Base-by-base conservation (phyloP, 2,113 vertebrate genomes). In the Cottus gobio region DNA sequence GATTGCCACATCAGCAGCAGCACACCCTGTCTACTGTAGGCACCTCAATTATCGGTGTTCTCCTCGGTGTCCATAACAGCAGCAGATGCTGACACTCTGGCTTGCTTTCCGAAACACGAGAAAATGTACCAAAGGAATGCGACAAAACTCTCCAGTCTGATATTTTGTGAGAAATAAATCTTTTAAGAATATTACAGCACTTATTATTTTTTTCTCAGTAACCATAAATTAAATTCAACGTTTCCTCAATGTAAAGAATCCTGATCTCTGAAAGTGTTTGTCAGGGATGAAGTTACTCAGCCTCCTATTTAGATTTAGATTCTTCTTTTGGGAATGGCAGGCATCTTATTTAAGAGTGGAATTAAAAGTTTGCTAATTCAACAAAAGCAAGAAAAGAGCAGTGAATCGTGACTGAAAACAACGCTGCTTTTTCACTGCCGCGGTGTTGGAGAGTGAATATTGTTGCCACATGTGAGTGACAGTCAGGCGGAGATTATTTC, bases 401-500 rank as follows among this genome's bases (percentile, higher is more conserved):
- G 0, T 69, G 7, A 7, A 54, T 20, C 46, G 22, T 18, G 0
- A 30, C 3, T 56, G 52, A 26, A 79, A 80, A 64, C 31, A 0
- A 7, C 6, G 56, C 54, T 56, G 54, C 36, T 24, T 5, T 52
- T 9, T 20, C 50, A n/a, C 50, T 6, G 54, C 42, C 61, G 66
- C 34, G 58, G 65, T 37, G 39, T 60, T 76, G 74, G 60, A 77
- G 31, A 26, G 69, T n/a, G 52, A 84, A 78, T 69, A 70, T 68
- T 69, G n/a, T 46, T 57, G 36, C 66, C 54, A 74, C 64, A 75
- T 70, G 54, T 85, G 75, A 87, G 66, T 83, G 85, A 83, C 26
- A 77, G 77, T 77, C 71, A 83, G 60, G n/a, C 37, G 6, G 72
- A 71, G 81, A 78, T 78, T 67, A 79, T 85, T 86, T 77, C 74